Percentiles rank a stretch among this genome's conserved stretches.
Conservation (phyloP, 2,113 vertebrate genomes). For the Pristiophorus japonicus region DNA sequence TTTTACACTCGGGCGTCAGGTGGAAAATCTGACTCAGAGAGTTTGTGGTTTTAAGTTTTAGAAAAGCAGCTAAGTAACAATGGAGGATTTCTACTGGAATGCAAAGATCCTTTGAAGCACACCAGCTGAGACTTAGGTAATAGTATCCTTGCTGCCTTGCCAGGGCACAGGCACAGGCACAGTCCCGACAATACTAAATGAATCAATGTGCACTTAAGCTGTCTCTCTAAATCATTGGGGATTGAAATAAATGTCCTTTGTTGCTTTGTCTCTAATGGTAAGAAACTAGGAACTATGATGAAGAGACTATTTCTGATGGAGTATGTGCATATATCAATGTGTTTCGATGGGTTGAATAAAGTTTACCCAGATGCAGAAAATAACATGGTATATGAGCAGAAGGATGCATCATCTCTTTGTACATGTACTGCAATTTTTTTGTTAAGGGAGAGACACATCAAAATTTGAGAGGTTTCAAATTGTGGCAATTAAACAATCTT, state of each 20-base stretch:
- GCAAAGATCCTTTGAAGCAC: neutral
- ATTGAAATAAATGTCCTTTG: neutral
- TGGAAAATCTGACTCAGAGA: neutral
- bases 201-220: neutral
- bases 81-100: neutral
- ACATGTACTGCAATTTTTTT: neutral
- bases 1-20: neutral
- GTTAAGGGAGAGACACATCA: neutral
- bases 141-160: neutral
- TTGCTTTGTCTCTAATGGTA: neutral
- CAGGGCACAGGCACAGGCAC: neutral
- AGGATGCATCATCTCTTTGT: neutral
- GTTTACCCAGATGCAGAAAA: neutral
- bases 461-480: neutral
- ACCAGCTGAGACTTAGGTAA: neutral
- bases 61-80: neutral
- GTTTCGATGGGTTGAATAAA: neutral
- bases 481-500: neutral
- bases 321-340: neutral
- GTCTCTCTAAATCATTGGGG: neutral
- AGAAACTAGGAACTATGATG: neutral
- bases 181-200: neutral
- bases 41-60: neutral
- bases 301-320: neutral
- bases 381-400: neutral